Evolutionary conservation across 1,140 invertebrate genomes (phyloP).

Genomic region (Calephelis virginiensis): DNA sequence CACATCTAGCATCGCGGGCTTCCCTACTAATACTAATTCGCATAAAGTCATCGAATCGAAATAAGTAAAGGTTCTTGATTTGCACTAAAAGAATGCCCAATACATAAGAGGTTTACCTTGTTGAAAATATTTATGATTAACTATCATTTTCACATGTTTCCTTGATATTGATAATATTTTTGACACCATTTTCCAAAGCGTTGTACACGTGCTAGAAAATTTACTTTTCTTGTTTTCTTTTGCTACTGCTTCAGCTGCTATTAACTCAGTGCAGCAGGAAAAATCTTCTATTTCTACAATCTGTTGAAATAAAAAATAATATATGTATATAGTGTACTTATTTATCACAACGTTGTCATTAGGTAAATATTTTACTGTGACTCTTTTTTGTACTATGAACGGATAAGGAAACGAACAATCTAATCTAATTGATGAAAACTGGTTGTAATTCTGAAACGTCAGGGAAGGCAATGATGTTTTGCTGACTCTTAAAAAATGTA

Average conservation of each 20-base stretch:
- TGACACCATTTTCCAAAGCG: conserved; percentile 75
- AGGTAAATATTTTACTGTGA: too few relatives aligned
- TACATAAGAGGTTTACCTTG: conserved; percentile 79
- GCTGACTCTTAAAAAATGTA: too few relatives aligned
- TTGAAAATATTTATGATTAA: conserved; percentile 95
- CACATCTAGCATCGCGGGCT: too few relatives aligned
- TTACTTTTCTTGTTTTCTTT: conserved; percentile 74
- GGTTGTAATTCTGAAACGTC: too few relatives aligned
- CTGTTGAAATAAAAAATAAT: conserved; percentile 31
- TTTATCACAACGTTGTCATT: too few relatives aligned
- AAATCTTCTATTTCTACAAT: conserved; percentile 82
- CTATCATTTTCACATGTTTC: conserved; percentile 84
- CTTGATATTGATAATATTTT: conserved; percentile 79
- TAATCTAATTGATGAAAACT: too few relatives aligned
- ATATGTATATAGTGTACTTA: background rate
- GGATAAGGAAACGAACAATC: too few relatives aligned
- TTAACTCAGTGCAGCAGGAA: conserved; percentile 85
- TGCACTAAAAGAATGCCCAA: background rate
- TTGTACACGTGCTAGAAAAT: conserved; percentile 64
- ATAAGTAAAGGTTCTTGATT: too few relatives aligned
- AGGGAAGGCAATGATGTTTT: too few relatives aligned
- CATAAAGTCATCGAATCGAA: too few relatives aligned
- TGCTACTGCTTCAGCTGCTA: conserved; percentile 80
- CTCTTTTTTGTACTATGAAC: background rate
- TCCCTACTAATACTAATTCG: too few relatives aligned